These are phyloP conservation scores for Brachyistius frenatus DNA, from an alignment of 2,113 vertebrate species.

Conservation along the genomic window DNA sequence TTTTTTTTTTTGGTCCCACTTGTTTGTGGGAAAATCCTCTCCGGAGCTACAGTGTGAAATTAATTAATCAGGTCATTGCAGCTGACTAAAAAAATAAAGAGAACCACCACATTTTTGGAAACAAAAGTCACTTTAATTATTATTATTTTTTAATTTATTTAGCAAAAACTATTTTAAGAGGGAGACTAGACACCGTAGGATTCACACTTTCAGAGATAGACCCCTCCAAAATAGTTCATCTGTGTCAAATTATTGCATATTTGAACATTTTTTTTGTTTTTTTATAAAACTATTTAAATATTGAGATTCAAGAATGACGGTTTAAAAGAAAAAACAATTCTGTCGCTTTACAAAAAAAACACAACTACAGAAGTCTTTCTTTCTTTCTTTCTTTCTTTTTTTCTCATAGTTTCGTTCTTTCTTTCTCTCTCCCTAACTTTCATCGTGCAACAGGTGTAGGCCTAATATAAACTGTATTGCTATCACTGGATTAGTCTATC, in stretches of 20 bases:
- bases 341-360: neutral
- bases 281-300: neutral
- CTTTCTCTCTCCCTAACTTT: neutral
- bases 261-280: no score
- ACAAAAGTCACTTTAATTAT: slow-evolving; percentile 39
- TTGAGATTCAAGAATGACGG: neutral
- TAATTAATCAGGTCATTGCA: slow-evolving; percentile 83
- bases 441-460: slow-evolving; percentile 68
- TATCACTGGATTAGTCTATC: neutral
- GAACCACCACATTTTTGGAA: slow-evolving; percentile 36
- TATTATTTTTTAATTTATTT: slow-evolving; percentile 36
- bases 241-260: no score
- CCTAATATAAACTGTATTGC: slow-evolving; percentile 14
- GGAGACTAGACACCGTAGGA: neutral
- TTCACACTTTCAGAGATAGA: neutral
- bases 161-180: slow-evolving; percentile 6
- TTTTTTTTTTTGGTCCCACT: slow-evolving; percentile 68
- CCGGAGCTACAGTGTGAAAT: slow-evolving; percentile 86
- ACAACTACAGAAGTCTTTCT: slow-evolving; percentile 5
- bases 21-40: slow-evolving; percentile 88
- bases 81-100: slow-evolving; percentile 66
- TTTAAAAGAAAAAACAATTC: no score
- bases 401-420: slow-evolving; percentile 5
- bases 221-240: no score
- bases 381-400: neutral